Conservation (phyloP, 2,113 vertebrate genomes). For the Peromyscus californicus region DNA sequence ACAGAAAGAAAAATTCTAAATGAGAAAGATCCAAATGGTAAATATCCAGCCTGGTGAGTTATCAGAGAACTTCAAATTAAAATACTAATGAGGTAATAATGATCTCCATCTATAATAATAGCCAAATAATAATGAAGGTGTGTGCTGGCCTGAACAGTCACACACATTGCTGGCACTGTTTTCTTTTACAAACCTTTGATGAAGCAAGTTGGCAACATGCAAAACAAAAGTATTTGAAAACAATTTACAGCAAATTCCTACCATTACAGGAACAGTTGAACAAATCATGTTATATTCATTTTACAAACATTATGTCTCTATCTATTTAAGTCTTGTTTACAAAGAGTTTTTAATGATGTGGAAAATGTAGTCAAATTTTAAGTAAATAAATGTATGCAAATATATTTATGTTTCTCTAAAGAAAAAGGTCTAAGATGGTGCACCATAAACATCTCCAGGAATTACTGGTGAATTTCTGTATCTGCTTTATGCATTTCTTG, state of each 20-base stretch:
- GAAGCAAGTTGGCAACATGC: not conserved
- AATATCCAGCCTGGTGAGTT: constrained; percentile 61
- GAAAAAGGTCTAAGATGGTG: not conserved
- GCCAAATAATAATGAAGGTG: constrained; percentile 11
- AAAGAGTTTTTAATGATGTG: constrained; percentile 58
- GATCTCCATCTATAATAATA: constrained; percentile 47
- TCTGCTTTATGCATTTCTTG: constrained; percentile 35
- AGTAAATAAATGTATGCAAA: constrained; percentile 67
- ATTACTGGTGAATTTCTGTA: constrained; percentile 4
- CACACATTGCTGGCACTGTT: not conserved
- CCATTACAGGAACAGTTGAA: constrained; percentile 23
- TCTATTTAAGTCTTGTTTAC: constrained; percentile 66
- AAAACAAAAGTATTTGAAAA: constrained; percentile 39
- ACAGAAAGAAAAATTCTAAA: constrained; percentile 74
- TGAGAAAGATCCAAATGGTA: constrained; percentile 62
- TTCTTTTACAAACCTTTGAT: not conserved
- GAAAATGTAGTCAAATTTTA: constrained; percentile 58
- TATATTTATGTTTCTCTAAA: constrained; percentile 39
- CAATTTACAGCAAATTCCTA: constrained; percentile 28
- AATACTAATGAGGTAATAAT: constrained; percentile 72
- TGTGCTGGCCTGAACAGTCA: not conserved
- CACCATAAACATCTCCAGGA: not conserved
- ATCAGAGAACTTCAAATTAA: constrained; percentile 73
- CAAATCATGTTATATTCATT: constrained; percentile 46
- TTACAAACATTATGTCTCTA: constrained; percentile 57